These are phyloP conservation scores for Sminthurinus signatus DNA, from an alignment of 1,140 invertebrate genomes.

Conservation along the genomic window DNA sequence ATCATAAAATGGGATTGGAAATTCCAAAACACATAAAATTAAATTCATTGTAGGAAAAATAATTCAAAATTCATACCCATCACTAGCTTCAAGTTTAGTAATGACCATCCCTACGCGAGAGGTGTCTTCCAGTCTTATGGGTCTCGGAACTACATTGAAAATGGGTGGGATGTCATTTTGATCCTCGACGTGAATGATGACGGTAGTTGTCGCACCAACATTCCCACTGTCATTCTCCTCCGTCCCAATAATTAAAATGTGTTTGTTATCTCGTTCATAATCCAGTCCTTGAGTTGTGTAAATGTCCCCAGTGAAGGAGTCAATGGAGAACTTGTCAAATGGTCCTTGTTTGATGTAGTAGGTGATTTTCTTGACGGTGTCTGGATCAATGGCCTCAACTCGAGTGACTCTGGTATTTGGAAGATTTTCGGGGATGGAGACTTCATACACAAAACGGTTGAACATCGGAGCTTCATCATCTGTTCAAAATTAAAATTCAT, in stretches of 20 bases:
- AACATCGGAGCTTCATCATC: constrained; percentile 52
- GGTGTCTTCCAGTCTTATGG: constrained; percentile 75
- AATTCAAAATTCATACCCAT: too few relatives aligned
- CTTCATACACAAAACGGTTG: constrained; percentile 61
- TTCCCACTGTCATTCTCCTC: constrained; percentile 65
- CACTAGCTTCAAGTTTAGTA: constrained; percentile 63
- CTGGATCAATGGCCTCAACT: constrained; percentile 69
- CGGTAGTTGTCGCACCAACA: constrained; percentile 64
- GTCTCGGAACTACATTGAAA: constrained; percentile 69
- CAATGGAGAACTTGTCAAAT: constrained; percentile 72
- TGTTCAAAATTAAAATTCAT: too few relatives aligned
- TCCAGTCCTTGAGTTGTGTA: constrained; percentile 66
- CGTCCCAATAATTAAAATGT: constrained; percentile 70
- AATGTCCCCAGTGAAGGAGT: constrained; percentile 67
- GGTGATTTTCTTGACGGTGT: constrained; percentile 67
- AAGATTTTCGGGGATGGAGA: constrained; percentile 73
- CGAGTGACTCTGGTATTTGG: constrained; percentile 66
- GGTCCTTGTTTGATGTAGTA: constrained; percentile 75
- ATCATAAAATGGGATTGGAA: too few relatives aligned
- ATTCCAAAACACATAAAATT: too few relatives aligned
- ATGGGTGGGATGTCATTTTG: constrained; percentile 76
- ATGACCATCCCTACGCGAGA: constrained; percentile 70
- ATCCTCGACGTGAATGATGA: constrained; percentile 69
- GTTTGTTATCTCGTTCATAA: constrained; percentile 64
- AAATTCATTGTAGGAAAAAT: too few relatives aligned